Percentiles rank a stretch among this genome's conserved stretches.
These are phyloP conservation scores for Condylura cristata DNA, from an alignment of 2,113 vertebrate genomes.

Conservation along the genomic window DNA sequence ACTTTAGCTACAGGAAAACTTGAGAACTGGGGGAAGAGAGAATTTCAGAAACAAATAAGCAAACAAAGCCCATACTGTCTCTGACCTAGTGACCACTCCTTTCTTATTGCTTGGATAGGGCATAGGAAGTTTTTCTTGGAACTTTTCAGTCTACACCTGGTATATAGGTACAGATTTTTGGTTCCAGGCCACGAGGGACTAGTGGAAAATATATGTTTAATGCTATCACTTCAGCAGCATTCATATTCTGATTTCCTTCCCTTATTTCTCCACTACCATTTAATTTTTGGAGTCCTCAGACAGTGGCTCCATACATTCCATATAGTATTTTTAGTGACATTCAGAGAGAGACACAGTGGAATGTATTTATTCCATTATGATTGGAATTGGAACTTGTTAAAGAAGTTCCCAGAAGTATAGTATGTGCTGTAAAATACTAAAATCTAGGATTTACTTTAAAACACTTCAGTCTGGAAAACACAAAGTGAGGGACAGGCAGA, in stretches of 20 bases:
- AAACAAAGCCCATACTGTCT: background rate
- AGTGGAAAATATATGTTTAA: background rate
- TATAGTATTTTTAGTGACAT: background rate
- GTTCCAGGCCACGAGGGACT: background rate
- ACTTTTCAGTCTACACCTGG: background rate
- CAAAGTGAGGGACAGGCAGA: background rate
- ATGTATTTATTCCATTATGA: background rate
- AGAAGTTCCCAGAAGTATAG: background rate
- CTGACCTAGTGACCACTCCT: background rate
- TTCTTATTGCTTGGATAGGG: background rate
- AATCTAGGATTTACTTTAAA: background rate
- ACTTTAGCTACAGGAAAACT: background rate
- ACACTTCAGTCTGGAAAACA: background rate
- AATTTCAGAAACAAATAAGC: background rate
- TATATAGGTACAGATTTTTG: background rate
- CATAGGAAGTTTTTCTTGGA: background rate
- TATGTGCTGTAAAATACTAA: background rate
- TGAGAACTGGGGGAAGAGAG: background rate
- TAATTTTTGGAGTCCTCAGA: background rate
- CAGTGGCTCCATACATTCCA: background rate
- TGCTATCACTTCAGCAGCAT: background rate
- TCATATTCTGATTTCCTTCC: background rate
- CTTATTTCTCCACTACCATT: background rate
- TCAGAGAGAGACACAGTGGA: background rate
- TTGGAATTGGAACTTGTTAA: background rate